phyloP scores from a whole-genome alignment of 1,140 invertebrate species.

The Macrobrachium nipponense region DNA sequence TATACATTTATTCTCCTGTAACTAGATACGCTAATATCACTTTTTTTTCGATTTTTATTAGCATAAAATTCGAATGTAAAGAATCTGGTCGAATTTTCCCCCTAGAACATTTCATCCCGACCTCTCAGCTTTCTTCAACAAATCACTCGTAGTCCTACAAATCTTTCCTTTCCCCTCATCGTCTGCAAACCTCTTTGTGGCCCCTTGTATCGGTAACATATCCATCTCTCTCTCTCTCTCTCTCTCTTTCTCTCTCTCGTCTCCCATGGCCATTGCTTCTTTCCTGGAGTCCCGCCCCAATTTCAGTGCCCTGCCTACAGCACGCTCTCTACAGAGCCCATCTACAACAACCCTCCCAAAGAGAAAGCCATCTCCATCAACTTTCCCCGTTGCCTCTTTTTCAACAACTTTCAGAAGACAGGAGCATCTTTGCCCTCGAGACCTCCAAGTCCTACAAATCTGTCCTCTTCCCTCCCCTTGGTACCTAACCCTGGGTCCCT shows the following conservation, averaged over 20 bases:
- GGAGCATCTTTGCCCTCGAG: not conserved
- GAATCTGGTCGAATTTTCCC: not conserved
- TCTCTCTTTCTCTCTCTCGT: too few species aligned
- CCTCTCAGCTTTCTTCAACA: conserved; percentile 16
- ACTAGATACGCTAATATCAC: too few species aligned
- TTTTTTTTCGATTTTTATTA: too few species aligned
- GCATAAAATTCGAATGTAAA: too few species aligned
- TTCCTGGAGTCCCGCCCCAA: not conserved
- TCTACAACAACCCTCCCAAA: not conserved
- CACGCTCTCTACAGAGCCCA: not conserved
- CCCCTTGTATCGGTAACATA: conserved; percentile 3
- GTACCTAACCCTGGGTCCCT: not conserved
- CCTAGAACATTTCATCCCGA: not conserved
- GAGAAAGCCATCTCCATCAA: not conserved
- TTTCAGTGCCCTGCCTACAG: not conserved
- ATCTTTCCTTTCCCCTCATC: conserved; percentile 2
- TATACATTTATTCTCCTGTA: too few species aligned
- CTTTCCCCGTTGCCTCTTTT: conserved; percentile 4
- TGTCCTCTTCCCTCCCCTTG: not conserved
- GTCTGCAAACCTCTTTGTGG: not conserved
- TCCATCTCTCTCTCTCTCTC: conserved; percentile 20
- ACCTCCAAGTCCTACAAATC: not conserved
- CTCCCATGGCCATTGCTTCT: too few species aligned
- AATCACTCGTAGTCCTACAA: conserved; percentile 28
- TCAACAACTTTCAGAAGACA: conserved; percentile 9